phyloP scores from a whole-genome alignment of 1,140 invertebrate genomes.

The Leptinotarsa lineolata region DNA sequence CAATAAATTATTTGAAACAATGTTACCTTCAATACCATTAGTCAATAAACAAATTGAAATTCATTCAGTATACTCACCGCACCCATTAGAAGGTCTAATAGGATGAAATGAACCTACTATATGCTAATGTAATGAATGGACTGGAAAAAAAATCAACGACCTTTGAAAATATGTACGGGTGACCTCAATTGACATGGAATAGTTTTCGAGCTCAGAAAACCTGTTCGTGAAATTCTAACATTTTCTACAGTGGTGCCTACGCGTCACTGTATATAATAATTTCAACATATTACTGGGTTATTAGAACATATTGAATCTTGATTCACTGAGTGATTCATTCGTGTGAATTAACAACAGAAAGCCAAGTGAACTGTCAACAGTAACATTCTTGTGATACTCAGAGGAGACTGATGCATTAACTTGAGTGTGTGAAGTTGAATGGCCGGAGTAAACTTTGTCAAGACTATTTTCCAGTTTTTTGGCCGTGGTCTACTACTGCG shows the following conservation, averaged over 20 bases:
- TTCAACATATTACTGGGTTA: background rate
- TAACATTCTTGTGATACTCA: too few relatives aligned
- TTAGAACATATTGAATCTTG: background rate
- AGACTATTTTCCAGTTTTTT: too few relatives aligned
- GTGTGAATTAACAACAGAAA: too few relatives aligned
- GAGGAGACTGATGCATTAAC: too few relatives aligned
- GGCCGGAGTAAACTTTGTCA: too few relatives aligned
- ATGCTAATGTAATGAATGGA: conserved; percentile 5
- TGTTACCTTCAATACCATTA: background rate
- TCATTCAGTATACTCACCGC: background rate
- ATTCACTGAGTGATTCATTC: background rate
- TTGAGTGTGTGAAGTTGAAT: too few relatives aligned
- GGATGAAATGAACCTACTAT: background rate
- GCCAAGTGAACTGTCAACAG: too few relatives aligned
- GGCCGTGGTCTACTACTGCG: too few relatives aligned
- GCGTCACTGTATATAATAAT: background rate
- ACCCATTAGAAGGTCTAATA: background rate
- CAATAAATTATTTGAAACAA: background rate
- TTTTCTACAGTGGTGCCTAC: background rate
- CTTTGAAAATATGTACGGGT: background rate
- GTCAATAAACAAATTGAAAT: conserved; percentile 10
- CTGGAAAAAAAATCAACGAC: background rate
- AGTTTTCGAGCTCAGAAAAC: background rate
- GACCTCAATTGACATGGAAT: background rate
- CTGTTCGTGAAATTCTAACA: background rate